Conservation (phyloP, 2,113 vertebrate species). For the Bungarus multicinctus region DNA sequence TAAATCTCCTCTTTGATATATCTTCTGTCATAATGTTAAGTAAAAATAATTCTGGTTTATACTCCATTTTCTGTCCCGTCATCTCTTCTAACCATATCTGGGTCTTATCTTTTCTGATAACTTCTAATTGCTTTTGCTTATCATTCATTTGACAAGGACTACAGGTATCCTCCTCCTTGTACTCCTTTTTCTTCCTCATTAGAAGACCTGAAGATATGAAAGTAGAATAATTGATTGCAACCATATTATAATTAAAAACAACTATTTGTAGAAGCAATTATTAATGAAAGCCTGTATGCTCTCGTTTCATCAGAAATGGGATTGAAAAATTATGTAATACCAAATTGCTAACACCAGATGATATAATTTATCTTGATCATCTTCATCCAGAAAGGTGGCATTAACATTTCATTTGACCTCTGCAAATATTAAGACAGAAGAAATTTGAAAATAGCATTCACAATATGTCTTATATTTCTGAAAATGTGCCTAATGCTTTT, state of each 20-base stretch:
- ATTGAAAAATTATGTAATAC: not conserved
- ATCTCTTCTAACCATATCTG: too few relatives aligned
- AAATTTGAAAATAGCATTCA: constrained; percentile 34
- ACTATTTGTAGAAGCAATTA: constrained; percentile 43
- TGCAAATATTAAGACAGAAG: accelerated
- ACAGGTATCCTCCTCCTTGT: not conserved
- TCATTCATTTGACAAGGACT: not conserved
- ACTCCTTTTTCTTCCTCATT: not conserved
- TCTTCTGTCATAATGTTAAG: too few relatives aligned
- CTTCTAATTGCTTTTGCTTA: not conserved
- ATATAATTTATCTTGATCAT: constrained; percentile 40
- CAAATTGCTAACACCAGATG: constrained; percentile 30
- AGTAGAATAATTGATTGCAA: constrained; percentile 13
- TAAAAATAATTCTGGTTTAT: too few relatives aligned
- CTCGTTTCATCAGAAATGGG: constrained; percentile 3
- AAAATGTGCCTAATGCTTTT: not conserved
- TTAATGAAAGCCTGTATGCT: constrained; percentile 24
- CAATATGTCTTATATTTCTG: not conserved
- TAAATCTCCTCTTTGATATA: too few relatives aligned
- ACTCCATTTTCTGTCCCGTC: too few relatives aligned
- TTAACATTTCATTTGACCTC: constrained; percentile 36
- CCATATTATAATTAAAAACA: constrained; percentile 32
- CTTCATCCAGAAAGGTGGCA: not conserved
- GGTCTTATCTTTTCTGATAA: not conserved
- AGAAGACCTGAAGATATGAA: not conserved